Percentiles rank a stretch among this genome's conserved stretches.
Conservation (phyloP, 2,888 invertebrate genomes). For the Drosophila pegasa region DNA sequence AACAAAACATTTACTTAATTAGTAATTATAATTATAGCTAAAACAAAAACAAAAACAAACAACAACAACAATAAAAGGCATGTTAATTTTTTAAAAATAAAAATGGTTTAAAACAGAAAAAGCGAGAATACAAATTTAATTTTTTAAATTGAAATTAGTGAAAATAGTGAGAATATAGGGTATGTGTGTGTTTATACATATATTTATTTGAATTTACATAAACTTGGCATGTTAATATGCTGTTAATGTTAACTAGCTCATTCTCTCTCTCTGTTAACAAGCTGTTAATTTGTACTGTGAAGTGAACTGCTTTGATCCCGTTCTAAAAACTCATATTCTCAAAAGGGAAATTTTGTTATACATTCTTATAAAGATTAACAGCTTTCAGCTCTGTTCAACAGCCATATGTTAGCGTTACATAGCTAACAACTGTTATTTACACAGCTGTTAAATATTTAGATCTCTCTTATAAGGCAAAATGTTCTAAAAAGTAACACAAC, state of each 20-base stretch:
- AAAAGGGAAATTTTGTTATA: background rate
- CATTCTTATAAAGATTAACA: background rate
- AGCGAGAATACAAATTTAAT: background rate
- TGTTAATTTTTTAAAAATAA: conserved; percentile 80
- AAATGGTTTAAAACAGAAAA: conserved; percentile 71
- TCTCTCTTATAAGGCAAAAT: too few species aligned
- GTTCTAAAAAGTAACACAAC: background rate
- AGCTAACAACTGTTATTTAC: background rate
- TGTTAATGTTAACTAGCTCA: background rate
- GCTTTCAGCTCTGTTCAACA: background rate
- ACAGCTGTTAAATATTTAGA: background rate
- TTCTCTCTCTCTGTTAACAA: background rate
- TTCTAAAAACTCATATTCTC: background rate
- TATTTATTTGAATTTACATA: background rate
- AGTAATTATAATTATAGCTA: conserved; percentile 67
- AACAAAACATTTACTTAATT: conserved; percentile 76
- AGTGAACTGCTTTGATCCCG: background rate
- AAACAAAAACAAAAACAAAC: conserved; percentile 24
- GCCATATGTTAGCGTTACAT: background rate
- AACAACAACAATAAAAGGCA: conserved; percentile 61
- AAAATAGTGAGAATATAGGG: background rate
- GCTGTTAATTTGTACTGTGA: too few species aligned
- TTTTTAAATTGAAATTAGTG: background rate
- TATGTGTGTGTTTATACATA: background rate
- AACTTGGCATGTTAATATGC: too few species aligned